These are phyloP conservation scores for Pterostichus niger DNA, from an alignment of 2,888 invertebrate genomes.

Conservation along the genomic window DNA sequence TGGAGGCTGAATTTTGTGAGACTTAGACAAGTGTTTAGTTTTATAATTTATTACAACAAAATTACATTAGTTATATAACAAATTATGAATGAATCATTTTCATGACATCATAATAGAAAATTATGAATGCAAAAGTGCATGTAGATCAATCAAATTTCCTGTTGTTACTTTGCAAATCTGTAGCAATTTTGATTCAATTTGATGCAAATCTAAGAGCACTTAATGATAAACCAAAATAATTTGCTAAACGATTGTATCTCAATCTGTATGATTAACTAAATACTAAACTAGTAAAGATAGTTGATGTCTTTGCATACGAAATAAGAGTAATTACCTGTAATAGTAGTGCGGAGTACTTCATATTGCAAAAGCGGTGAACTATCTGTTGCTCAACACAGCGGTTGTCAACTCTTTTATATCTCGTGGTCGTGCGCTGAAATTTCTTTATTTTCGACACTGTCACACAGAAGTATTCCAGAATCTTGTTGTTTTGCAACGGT, in stretches of 20 bases:
- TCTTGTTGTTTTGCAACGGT: constrained; percentile 67
- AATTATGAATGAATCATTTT: neutral
- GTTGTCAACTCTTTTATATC: constrained; percentile 68
- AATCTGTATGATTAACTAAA: neutral
- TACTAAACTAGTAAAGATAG: neutral
- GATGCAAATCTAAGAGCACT: neutral
- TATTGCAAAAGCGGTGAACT: constrained; percentile 62
- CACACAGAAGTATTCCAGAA: constrained; percentile 63
- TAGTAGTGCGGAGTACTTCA: constrained; percentile 61
- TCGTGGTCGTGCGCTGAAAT: constrained; percentile 61
- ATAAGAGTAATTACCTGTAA: constrained; percentile 52
- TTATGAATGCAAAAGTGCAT: too few species aligned
- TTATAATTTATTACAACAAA: too few species aligned
- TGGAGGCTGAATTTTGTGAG: too few species aligned
- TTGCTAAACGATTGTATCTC: neutral
- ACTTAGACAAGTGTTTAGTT: too few species aligned
- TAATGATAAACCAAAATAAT: too few species aligned
- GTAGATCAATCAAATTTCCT: neutral
- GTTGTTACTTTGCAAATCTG: neutral
- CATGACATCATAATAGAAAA: neutral
- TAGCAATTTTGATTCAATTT: neutral
- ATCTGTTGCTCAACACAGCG: constrained; percentile 51
- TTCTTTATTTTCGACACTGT: constrained; percentile 68
- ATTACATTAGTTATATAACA: neutral
- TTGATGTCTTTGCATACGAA: neutral